Evolutionary conservation across 1,140 invertebrate species (phyloP).

Genomic region (Cherax destructor): DNA sequence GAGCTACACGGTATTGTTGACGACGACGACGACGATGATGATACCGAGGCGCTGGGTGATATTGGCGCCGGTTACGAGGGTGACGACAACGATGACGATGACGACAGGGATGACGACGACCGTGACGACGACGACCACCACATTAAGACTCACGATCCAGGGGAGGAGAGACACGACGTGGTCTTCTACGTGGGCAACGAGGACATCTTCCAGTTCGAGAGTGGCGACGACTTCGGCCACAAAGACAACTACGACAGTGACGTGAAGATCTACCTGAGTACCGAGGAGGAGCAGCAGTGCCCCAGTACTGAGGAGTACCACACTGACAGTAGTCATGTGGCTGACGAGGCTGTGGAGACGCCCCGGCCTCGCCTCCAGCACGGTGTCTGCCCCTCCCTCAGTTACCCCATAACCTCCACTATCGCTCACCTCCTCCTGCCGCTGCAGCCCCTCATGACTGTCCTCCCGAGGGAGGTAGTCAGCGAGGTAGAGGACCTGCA

Average conservation of each 20-base stretch:
- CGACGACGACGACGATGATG: neutral
- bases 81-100: neutral
- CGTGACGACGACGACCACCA: neutral
- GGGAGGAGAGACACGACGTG: neutral
- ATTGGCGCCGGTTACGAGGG: neutral
- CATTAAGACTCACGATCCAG: neutral
- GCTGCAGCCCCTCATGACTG: conserved; percentile 41
- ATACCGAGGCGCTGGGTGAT: neutral
- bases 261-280: neutral
- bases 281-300: neutral
- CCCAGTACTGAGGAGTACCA: neutral
- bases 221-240: conserved; percentile 19
- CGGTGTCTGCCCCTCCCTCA: conserved; percentile 10
- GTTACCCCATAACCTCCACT: conserved; percentile 34
- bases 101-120: neutral
- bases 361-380: neutral
- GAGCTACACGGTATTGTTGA: neutral
- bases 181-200: conserved; percentile 28
- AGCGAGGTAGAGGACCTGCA: conserved; percentile 44
- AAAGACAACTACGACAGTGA: conserved; percentile 17
- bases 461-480: conserved; percentile 40
- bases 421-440: conserved; percentile 46
- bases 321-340: neutral
- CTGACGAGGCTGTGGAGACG: neutral
- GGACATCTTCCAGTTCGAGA: conserved; percentile 12